A percentile compares a stretch with the other conserved stretches of the same genome.
phyloP scores from a whole-genome alignment of 2,797 vertebrate genomes.

The Parauchenoglanis punctatus region DNA sequence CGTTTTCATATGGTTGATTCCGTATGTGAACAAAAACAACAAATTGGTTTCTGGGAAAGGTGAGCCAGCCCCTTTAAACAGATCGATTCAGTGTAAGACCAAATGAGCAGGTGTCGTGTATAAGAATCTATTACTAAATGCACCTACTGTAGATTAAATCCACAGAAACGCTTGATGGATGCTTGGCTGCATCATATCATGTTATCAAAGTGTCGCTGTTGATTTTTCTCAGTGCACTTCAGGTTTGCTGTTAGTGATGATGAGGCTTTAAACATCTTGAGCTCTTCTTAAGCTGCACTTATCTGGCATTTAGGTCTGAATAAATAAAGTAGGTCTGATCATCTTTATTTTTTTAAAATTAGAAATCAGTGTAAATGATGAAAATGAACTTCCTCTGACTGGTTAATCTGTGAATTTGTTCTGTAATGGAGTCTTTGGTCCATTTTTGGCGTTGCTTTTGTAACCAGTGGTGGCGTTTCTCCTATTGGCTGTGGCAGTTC shows the following conservation, averaged over 20 bases:
- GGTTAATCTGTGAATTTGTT: constrained; percentile 63
- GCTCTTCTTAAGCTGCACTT: constrained; percentile 36
- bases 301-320: constrained; percentile 56
- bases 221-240: constrained; percentile 27
- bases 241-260: constrained; percentile 13
- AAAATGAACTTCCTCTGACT: constrained; percentile 56
- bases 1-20: too few species aligned
- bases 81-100: not conserved
- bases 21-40: too few species aligned
- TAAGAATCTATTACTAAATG: constrained; percentile 23
- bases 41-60: too few species aligned
- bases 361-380: constrained; percentile 43
- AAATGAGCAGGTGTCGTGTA: not conserved
- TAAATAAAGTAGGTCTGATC: constrained; percentile 42
- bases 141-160: constrained; percentile 16
- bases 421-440: constrained; percentile 54
- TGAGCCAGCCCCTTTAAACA: not conserved
- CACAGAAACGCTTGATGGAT: not conserved
- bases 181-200: constrained; percentile 5
- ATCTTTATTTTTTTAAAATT: constrained; percentile 20
- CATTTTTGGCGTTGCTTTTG: constrained; percentile 55
- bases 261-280: constrained; percentile 40
- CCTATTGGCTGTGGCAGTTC: constrained; percentile 59
- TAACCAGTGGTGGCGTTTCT: constrained; percentile 56
- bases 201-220: not conserved